These are phyloP conservation scores for Arizona elegans DNA, from an alignment of 2,113 vertebrate genomes.

Conservation along the genomic window DNA sequence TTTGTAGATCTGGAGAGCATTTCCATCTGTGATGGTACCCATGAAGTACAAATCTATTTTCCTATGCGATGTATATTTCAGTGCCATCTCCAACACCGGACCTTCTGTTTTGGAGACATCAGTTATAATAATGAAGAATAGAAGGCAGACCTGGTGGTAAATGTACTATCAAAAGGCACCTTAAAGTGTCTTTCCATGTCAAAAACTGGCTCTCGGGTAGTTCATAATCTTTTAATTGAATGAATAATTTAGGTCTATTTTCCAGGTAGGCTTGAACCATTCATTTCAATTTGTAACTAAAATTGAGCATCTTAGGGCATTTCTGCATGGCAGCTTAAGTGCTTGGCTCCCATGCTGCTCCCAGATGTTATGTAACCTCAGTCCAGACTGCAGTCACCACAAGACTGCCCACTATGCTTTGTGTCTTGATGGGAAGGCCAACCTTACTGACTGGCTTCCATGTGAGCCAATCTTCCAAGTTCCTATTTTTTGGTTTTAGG, in stretches of 20 bases:
- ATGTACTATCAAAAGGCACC: not conserved
- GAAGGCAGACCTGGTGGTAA: not conserved
- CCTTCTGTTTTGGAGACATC: not conserved
- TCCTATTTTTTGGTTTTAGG: not conserved
- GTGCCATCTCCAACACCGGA: not conserved
- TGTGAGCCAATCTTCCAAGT: not conserved
- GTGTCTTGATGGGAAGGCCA: not conserved
- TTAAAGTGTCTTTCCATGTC: not conserved
- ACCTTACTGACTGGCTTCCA: not conserved
- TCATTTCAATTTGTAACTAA: not conserved
- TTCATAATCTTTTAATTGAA: not conserved
- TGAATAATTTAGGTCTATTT: not conserved
- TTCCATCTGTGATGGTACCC: not conserved
- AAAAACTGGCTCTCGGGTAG: not conserved
- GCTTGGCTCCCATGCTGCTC: not conserved
- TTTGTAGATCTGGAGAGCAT: not conserved
- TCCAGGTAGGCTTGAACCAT: not conserved
- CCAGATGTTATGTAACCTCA: not conserved
- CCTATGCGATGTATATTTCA: not conserved
- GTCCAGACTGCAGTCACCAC: not conserved
- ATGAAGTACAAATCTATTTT: not conserved
- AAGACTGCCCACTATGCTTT: not conserved
- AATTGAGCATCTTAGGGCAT: not conserved
- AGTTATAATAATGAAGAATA: not conserved
- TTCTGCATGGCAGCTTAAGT: not conserved